Percentiles rank a stretch among this genome's conserved stretches.
Evolutionary conservation across 2,888 invertebrate species (phyloP).

Genomic region (Rhagophthalmus giganteus): DNA sequence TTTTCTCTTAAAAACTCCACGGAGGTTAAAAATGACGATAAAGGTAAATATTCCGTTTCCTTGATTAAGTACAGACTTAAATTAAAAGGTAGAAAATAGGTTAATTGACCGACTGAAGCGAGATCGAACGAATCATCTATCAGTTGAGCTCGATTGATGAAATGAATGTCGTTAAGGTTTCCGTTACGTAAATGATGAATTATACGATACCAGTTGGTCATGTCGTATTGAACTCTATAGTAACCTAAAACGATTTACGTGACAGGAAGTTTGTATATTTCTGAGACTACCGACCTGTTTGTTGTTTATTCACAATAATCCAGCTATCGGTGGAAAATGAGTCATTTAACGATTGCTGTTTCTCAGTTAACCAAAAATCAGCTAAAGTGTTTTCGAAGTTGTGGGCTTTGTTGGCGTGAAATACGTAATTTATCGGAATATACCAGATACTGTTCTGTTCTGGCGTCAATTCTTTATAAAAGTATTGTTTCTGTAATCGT

Average conservation of each 20-base stretch:
- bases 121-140: conserved; percentile 57
- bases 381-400: conserved; percentile 6
- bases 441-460: conserved; percentile 1
- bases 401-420: not conserved
- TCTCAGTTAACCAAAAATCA: conserved; percentile 24
- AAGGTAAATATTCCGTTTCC: conserved; percentile 66
- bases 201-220: conserved; percentile 54
- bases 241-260: too few species aligned
- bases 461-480: not conserved
- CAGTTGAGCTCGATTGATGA: conserved; percentile 60
- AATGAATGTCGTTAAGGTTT: conserved; percentile 58
- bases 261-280: too few species aligned
- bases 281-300: too few species aligned
- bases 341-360: not conserved
- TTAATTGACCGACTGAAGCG: conserved; percentile 62
- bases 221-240: conserved; percentile 53
- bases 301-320: conserved; percentile 49
- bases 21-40: conserved; percentile 38
- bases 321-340: conserved; percentile 18
- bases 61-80: conserved; percentile 62
- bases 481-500: too few species aligned
- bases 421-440: conserved; percentile 13
- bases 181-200: conserved; percentile 48
- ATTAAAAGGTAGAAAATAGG: conserved; percentile 59
- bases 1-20: not conserved